phyloP scores from a whole-genome alignment of 2,113 vertebrate genomes.

The Uria aalge region DNA sequence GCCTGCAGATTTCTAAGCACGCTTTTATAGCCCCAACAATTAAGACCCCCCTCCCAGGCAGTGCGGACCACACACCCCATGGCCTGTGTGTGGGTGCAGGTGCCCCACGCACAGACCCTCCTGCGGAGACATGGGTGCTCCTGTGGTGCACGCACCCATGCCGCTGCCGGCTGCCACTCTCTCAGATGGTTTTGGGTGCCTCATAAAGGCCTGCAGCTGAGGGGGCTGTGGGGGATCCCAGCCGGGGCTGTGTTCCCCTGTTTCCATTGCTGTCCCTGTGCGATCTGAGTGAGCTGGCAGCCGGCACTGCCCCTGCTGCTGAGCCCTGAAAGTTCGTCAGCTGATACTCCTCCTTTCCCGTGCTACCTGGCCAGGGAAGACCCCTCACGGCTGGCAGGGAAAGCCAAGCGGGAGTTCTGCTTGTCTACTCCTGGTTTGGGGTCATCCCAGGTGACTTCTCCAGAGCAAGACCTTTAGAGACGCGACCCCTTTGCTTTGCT shows the following conservation, averaged over 20 bases:
- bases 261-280: neutral
- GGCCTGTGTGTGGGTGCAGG: neutral
- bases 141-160: accelerated
- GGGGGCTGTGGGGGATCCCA: too few relatives aligned
- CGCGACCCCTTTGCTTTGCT: neutral
- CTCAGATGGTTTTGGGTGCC: neutral
- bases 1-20: neutral
- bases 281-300: neutral
- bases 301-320: neutral
- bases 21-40: neutral
- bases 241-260: neutral
- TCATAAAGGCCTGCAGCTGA: neutral
- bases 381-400: neutral
- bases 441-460: neutral
- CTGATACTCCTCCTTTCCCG: accelerated
- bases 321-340: accelerated
- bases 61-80: accelerated
- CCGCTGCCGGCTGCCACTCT: neutral
- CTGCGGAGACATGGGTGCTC: neutral
- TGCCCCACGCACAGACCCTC: neutral
- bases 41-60: too few relatives aligned
- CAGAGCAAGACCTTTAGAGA: neutral
- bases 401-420: neutral
- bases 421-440: neutral
- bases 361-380: neutral